Base-by-base conservation (phyloP, 2,797 vertebrate genomes). In the Botia kubotai region DNA sequence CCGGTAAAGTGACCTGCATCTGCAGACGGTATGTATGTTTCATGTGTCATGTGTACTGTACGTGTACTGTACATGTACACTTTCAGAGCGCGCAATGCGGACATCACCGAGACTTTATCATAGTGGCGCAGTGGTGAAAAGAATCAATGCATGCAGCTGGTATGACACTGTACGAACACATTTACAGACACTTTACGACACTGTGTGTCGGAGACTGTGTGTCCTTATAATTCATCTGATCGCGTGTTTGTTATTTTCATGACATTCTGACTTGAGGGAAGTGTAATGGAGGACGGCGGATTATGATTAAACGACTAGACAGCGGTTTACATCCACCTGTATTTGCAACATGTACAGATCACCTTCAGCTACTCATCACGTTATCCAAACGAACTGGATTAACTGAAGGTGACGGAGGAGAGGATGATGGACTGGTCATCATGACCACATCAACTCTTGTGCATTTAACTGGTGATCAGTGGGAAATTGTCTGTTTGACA, bases 361-460 rank as follows among this genome's bases (percentile, higher is more conserved):
- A 48, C 50, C 1, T 13, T 43, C 10, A 1, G 50, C 68, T 21
- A 19, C 26, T 70, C 67, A 33, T 33, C 33, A 33, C 33, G 57
- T 85, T 60, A 85, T 85, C 72, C 75, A 74, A 86, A 80, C 26
- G 75, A 84, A 85, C 70, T 43, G 82, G 80, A 84, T 77, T 84
- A 53, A 77, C 55, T 58, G 62, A 65, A 70, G 29, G 62, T 21
- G 63, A 14, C 46, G 21, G 43, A 4, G 23, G 23, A 26, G 23
- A 79, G 67, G 50, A 19, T 26, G 21, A 46, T 33, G 23, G 11
- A 48, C 26, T 17, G 50, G 46, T 58, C n/a, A 39, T 13, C 6
- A 21, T 5, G n/a, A 33, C 23, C 58, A 17, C 50, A 21, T 19
- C 36, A 77, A 72, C 52, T 73, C 67, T 29, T 60, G 46, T 26